Evolutionary conservation across 2,888 invertebrate genomes (phyloP).

Genomic region (Salticus scenicus): DNA sequence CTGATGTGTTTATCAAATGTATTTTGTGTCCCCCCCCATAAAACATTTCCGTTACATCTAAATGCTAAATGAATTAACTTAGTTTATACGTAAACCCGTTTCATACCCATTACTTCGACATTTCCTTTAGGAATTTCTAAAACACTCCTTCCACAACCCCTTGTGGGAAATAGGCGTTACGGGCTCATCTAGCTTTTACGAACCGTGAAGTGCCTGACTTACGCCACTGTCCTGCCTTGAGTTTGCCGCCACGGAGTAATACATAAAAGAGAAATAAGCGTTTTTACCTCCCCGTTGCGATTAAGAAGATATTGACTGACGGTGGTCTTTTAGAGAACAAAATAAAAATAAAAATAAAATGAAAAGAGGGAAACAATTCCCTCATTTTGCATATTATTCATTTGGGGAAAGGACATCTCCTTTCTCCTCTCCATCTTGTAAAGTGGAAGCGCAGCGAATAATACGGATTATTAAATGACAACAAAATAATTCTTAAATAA

Average conservation of each 20-base stretch:
- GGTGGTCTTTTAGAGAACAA: background rate
- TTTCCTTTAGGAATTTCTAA: too few relatives aligned
- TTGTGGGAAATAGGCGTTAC: conserved; percentile 29
- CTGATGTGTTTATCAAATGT: too few relatives aligned
- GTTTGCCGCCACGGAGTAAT: background rate
- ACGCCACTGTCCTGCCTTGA: background rate
- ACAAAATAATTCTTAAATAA: conserved; percentile 1
- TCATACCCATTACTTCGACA: too few relatives aligned
- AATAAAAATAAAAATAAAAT: conserved; percentile 32
- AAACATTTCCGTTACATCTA: too few relatives aligned
- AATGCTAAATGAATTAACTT: too few relatives aligned
- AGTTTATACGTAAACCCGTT: too few relatives aligned
- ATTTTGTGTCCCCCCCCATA: too few relatives aligned
- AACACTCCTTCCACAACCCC: too few relatives aligned
- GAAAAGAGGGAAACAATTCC: conserved; percentile 17
- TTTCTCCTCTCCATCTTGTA: background rate
- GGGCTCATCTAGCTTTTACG: conserved; percentile 19
- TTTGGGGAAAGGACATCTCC: background rate
- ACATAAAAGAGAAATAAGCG: conserved; percentile 52
- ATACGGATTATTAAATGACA: conserved; percentile 7
- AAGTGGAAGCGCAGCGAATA: background rate
- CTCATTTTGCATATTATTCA: conserved; percentile 4
- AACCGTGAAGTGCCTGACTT: background rate
- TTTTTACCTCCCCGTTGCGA: conserved; percentile 34
- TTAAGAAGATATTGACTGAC: conserved; percentile 62